Evolutionary conservation across 2,888 invertebrate genomes (phyloP), one percentile per base, ranked within the genome.

Genomic region (Pomacea canaliculata): DNA sequence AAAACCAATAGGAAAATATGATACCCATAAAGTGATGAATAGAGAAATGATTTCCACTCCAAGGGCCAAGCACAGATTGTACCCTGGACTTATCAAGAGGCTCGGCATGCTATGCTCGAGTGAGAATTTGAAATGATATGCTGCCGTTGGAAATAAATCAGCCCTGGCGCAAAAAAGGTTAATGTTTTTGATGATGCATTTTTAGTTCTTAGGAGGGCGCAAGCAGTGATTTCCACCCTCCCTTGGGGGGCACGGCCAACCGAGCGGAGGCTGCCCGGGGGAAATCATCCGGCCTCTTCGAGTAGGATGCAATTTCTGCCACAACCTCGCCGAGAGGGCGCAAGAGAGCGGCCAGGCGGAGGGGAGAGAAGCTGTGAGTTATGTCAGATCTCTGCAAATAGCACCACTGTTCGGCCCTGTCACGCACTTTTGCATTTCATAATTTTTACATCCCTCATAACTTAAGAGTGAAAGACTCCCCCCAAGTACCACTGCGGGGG

Each of bases 251-350:
- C 59, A 51, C 12, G 13, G 77, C 71, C 79, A 81, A 79, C 78
- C 82, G 81, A 80, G 81, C 79, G 73, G 78, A 69, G 65, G 65
- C 73, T 51, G 56, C 70, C 82, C 81, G 18, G 63, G 83, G 83
- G 84, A 84, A 84, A 84, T 84, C 84, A 84, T 66, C 76, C 51
- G 60, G 56, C 76, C 75, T 79, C 78, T 71, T 71, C 76, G 79
- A 77, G 79, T 66, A 75, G 79, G 77, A 79, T 81, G 80, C 79
- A 81, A 80, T 80, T 81, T 78, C 70, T 62, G 73, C 66, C 76
- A 78, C 80, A 76, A 68, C 60, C 74, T 76, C 51, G 76, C 78
- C 70, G 73, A 72, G 68, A 60, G 48, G 72, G 48, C 76, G 66
- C 76, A 48, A 51, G 76, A 67, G 67, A 59, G 7, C 8, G 37